Conservation (phyloP, 1,140 invertebrate genomes). For the Lethocerus indicus region DNA sequence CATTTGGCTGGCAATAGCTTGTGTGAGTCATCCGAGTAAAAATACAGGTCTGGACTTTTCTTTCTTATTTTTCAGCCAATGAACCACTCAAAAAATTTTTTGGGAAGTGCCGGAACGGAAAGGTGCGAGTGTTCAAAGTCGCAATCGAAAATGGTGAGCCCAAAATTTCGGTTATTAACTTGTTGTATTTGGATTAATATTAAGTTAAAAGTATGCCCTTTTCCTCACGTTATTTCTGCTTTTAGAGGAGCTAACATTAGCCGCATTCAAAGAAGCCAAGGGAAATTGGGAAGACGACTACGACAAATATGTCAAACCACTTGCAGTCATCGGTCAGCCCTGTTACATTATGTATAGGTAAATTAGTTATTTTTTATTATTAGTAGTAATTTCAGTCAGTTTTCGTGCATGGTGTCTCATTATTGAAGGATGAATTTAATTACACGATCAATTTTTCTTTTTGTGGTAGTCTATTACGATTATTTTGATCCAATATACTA, state of each 20-base stretch:
- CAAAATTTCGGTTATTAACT: neutral
- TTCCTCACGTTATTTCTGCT: slow-evolving; percentile 18
- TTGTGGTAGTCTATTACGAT: too few relatives aligned
- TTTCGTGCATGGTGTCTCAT: too few relatives aligned
- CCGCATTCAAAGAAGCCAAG: slow-evolving; percentile 43
- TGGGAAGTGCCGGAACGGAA: slow-evolving; percentile 62
- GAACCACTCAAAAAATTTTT: slow-evolving; percentile 63
- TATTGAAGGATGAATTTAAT: too few relatives aligned
- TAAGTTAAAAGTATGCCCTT: slow-evolving; percentile 3
- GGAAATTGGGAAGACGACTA: slow-evolving; percentile 80
- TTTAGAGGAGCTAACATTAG: slow-evolving; percentile 60
- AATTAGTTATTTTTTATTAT: slow-evolving; percentile 16
- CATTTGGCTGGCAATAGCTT: slow-evolving; percentile 23
- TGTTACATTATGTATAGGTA: slow-evolving; percentile 82
- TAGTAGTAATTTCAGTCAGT: too few relatives aligned
- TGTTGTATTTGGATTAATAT: slow-evolving; percentile 8
- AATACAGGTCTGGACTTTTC: slow-evolving; percentile 24
- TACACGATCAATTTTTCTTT: too few relatives aligned
- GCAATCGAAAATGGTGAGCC: slow-evolving; percentile 68
- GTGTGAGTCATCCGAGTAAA: slow-evolving; percentile 13
- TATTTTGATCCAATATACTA: too few relatives aligned
- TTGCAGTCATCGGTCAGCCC: slow-evolving; percentile 74
- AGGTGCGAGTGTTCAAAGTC: slow-evolving; percentile 62
- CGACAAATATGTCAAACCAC: slow-evolving; percentile 54
- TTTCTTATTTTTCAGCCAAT: slow-evolving; percentile 48